Base-by-base conservation (phyloP, 2,797 vertebrate species). In the Pangasius larnaudii region DNA sequence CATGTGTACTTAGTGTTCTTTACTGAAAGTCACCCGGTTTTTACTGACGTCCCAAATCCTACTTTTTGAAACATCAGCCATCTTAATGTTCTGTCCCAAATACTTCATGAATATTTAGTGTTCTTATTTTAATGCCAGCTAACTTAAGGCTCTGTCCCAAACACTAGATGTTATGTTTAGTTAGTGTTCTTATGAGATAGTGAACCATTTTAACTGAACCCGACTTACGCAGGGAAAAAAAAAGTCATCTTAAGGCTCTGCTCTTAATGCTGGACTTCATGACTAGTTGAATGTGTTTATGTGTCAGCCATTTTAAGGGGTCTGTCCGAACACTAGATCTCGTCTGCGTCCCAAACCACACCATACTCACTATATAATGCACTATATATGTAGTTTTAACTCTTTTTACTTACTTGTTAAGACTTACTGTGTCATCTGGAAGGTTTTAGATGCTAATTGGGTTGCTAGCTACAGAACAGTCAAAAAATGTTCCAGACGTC, bases 401-500 rank as follows among this genome's bases (percentile, higher is more conserved):
- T 22, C 2, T 5, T 3, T 56, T 53, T 53, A 30, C 7, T 56
- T 22, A 56, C 56, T 4, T 8, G 4, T 79, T 79, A 0, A 11
- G n/a, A 24, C 18, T 11, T 3, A 0, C 16, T 10, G n/a, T 22
- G 77, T 56, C 77, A 1, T 79, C 30, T 10, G 51, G 1, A 46
- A 30, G 5, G 30, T 11, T 36, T 80, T 24, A 22, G 53, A 59
- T 59, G 53, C 19, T 59, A 39, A 59, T 81, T 53, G 19, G 33
- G 33, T 27, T 61, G 19, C 78, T 24, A 59, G 33, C 22, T 13
- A 61, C 30, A 81, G 13, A 59, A 27, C 4, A 39, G 30, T 11
- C n/a, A 2, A 27, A 59, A 81, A 61, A 81, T 81, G 19, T 81
- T 81, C 78, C 56, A 81, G 78, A 81, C 33, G 56, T 61, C 33